These are phyloP conservation scores for Villa cingulata DNA, from an alignment of 2,888 invertebrate species.

Conservation along the genomic window DNA sequence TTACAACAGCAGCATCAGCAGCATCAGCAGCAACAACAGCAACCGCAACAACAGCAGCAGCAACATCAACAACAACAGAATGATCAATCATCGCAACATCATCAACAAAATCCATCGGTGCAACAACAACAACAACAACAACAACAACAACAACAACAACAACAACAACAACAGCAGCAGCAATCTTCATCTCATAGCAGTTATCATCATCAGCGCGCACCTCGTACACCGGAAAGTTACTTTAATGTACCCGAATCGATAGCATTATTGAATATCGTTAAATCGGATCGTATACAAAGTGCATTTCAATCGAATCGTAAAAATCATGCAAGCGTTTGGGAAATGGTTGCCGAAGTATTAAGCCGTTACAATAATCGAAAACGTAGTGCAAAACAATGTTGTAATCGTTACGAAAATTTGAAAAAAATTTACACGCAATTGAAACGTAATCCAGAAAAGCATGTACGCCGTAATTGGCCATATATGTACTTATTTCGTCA, in stretches of 20 bases:
- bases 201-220: slow-evolving; percentile 34
- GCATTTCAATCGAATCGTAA: slow-evolving; percentile 36
- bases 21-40: not conserved
- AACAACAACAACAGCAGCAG: not conserved
- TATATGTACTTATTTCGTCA: slow-evolving; percentile 21
- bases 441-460: slow-evolving; percentile 34
- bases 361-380: slow-evolving; percentile 33
- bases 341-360: slow-evolving; percentile 34
- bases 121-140: not conserved
- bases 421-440: slow-evolving; percentile 35
- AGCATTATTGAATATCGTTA: slow-evolving; percentile 33
- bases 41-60: not conserved
- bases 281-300: slow-evolving; percentile 33
- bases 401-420: slow-evolving; percentile 34
- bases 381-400: slow-evolving; percentile 32
- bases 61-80: not conserved
- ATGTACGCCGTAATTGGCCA: slow-evolving; percentile 32
- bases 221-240: slow-evolving; percentile 33
- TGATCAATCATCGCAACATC: not conserved
- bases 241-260: slow-evolving; percentile 36
- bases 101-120: no score
- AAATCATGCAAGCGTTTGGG: slow-evolving; percentile 36
- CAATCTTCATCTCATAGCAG: slow-evolving; percentile 23
- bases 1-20: not conserved
- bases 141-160: not conserved